These are phyloP conservation scores for Diachrysia chrysitis DNA, from an alignment of 2,888 invertebrate species.

Conservation along the genomic window DNA sequence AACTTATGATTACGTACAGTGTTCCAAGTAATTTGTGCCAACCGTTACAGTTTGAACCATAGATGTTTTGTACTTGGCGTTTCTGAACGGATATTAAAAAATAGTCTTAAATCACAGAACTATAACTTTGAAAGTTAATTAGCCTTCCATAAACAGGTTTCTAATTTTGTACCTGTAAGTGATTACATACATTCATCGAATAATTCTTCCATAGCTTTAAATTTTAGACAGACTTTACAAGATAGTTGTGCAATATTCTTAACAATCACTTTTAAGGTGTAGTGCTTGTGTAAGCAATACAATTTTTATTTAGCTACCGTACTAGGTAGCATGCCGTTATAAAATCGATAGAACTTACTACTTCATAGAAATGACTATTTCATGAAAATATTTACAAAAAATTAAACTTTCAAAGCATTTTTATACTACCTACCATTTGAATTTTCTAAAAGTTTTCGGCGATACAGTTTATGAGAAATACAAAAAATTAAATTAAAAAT, in stretches of 20 bases:
- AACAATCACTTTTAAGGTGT: conserved; percentile 5
- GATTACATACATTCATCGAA: conserved; percentile 30
- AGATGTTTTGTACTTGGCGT: no score
- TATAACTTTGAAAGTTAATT: background rate
- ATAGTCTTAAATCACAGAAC: no score
- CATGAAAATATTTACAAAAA: no score
- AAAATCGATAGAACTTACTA: background rate
- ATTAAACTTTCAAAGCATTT: no score
- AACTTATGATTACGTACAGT: conserved; percentile 7
- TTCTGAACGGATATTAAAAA: no score
- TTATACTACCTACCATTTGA: no score
- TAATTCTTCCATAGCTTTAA: conserved; percentile 35
- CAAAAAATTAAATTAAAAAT: no score
- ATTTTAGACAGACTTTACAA: conserved; percentile 14
- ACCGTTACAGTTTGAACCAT: conserved; percentile 19
- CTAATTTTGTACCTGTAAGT: conserved; percentile 20
- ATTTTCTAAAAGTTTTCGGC: no score
- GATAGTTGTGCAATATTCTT: conserved; percentile 2
- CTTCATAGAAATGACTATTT: background rate
- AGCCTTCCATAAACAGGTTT: conserved; percentile 19
- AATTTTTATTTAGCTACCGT: no score
- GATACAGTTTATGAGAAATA: no score
- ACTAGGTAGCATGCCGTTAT: no score
- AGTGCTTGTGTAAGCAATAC: background rate
- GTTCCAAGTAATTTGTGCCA: conserved; percentile 46